These are phyloP conservation scores for Grammomys dolichurus DNA, from an alignment of 2,113 vertebrate species.

Conservation along the genomic window DNA sequence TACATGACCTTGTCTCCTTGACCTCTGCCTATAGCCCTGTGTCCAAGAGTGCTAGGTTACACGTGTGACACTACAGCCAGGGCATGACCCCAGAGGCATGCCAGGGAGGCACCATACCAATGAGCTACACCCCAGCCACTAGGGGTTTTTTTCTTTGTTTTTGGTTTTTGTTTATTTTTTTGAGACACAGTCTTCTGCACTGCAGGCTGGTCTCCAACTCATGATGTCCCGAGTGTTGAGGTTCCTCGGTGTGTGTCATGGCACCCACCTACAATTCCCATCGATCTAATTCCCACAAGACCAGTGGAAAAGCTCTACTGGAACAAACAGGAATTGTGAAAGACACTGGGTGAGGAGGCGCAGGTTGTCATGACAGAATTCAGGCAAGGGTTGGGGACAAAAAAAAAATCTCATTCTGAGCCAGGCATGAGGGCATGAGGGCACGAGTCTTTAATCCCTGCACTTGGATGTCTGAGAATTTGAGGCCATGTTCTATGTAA, in stretches of 20 bases:
- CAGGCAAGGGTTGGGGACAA: background rate
- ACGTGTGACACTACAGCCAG: background rate
- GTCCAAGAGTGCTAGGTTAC: background rate
- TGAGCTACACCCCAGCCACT: background rate
- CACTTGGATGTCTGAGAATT: background rate
- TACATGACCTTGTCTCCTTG: too few relatives aligned
- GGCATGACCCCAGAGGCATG: background rate
- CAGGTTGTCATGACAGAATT: background rate
- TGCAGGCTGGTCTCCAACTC: background rate
- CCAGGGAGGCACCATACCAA: background rate
- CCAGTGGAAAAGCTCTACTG: background rate
- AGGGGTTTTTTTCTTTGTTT: too few relatives aligned
- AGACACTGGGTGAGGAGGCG: background rate
- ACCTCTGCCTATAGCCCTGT: background rate
- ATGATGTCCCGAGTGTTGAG: background rate
- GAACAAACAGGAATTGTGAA: background rate
- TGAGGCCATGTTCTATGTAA: background rate
- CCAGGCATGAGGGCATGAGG: too few relatives aligned
- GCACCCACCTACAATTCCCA: too few relatives aligned
- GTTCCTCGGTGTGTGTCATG: background rate
- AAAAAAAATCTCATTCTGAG: background rate
- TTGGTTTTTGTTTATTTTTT: background rate
- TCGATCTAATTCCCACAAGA: background rate
- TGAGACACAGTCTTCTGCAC: background rate
- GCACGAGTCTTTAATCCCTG: background rate